Conservation (phyloP, 30 jellyfish, hydroid and myxozoan genomes). For the Hydractinia symbiolongicarpus region DNA sequence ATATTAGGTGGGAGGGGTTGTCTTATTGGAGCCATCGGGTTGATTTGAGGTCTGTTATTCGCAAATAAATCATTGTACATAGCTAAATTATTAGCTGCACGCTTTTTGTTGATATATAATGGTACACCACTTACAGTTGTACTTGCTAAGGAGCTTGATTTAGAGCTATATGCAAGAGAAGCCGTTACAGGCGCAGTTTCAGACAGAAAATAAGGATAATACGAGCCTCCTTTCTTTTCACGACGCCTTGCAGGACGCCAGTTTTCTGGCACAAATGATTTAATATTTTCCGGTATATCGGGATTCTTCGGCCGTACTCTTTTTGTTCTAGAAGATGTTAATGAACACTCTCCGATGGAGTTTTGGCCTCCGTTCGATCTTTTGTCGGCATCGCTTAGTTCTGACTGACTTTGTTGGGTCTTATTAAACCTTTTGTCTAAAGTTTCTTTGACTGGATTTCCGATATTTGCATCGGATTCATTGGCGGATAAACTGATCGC, state of each 20-base stretch:
- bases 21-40: constrained; percentile 5
- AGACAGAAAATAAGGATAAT: constrained; percentile 63
- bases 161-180: constrained; percentile 27
- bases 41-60: not conserved
- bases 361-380: constrained; percentile 46
- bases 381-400: constrained; percentile 27
- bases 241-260: constrained; percentile 90
- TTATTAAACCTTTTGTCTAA: not conserved
- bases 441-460: not conserved
- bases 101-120: constrained; percentile 20
- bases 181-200: constrained; percentile 16
- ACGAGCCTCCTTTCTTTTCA: constrained; percentile 67
- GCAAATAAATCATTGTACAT: constrained; percentile 26
- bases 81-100: constrained; percentile 28
- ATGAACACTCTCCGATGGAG: constrained; percentile 36
- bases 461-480: not conserved
- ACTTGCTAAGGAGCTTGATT: constrained; percentile 24
- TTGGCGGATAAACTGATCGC: not conserved
- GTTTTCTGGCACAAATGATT: constrained; percentile 79
- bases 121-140: constrained; percentile 25
- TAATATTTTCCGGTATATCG: constrained; percentile 53
- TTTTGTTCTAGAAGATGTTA: constrained; percentile 26
- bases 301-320: constrained; percentile 39
- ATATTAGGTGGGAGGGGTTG: not conserved
- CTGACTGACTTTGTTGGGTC: constrained; percentile 38